These are phyloP conservation scores for Drosophila fulvimacula DNA, from an alignment of 2,888 invertebrate species.

Conservation along the genomic window DNA sequence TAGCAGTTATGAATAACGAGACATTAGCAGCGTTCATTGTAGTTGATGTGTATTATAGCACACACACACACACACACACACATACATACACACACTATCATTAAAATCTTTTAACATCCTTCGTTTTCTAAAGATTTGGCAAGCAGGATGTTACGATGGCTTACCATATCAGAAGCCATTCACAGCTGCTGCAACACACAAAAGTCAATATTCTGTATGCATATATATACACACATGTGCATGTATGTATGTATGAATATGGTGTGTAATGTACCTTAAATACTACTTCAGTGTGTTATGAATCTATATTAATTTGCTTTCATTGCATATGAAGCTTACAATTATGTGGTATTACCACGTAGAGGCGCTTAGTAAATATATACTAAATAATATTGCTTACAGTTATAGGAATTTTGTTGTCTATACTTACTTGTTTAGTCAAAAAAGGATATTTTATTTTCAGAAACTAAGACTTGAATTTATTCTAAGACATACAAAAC, in stretches of 20 bases:
- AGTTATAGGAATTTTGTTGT: too few relatives aligned
- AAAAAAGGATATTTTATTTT: too few relatives aligned
- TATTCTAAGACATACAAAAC: too few relatives aligned
- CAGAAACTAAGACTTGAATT: too few relatives aligned
- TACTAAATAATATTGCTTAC: too few relatives aligned
- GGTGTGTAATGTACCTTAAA: background rate
- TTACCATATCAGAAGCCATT: conserved; percentile 73
- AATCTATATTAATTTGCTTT: background rate
- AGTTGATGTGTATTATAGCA: conserved; percentile 19
- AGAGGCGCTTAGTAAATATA: too few relatives aligned
- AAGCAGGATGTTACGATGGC: conserved; percentile 78
- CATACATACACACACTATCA: conserved; percentile 39
- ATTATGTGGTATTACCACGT: too few relatives aligned
- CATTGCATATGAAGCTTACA: too few relatives aligned
- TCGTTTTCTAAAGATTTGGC: conserved; percentile 60
- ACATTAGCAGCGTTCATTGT: conserved; percentile 44
- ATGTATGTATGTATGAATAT: background rate
- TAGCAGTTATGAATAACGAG: conserved; percentile 45
- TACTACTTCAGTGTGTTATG: background rate
- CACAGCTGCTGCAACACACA: conserved; percentile 25
- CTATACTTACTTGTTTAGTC: too few relatives aligned
- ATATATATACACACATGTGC: background rate
- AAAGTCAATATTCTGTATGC: conserved; percentile 12
- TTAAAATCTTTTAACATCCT: conserved; percentile 60
- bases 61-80: conserved; percentile 24